Conservation (phyloP, 1,140 invertebrate genomes). For the Danaus plexippus region DNA sequence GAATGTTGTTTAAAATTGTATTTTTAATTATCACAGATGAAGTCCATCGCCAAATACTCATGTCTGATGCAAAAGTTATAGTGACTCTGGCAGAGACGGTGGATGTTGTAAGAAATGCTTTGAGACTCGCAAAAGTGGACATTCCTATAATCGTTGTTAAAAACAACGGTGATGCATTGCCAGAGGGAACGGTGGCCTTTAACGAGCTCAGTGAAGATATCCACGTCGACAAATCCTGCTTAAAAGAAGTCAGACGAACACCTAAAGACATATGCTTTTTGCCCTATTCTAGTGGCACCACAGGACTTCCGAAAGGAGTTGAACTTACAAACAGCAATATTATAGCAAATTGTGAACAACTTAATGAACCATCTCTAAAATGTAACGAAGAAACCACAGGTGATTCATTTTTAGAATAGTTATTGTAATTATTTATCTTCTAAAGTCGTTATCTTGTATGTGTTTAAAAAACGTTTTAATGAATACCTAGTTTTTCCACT, state of each 20-base stretch:
- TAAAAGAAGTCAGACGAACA: slow-evolving; percentile 60
- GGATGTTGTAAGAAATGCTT: slow-evolving; percentile 58
- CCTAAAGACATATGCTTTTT: slow-evolving; percentile 72
- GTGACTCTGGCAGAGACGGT: slow-evolving; percentile 75
- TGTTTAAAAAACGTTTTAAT: too few relatives aligned
- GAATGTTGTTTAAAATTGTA: too few relatives aligned
- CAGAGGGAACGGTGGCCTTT: slow-evolving; percentile 74
- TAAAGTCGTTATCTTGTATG: too few relatives aligned
- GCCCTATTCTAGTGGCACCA: slow-evolving; percentile 88
- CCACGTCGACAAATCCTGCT: slow-evolving; percentile 64
- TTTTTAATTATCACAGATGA: slow-evolving; percentile 76
- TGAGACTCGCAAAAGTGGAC: slow-evolving; percentile 55
- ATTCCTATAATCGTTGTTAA: slow-evolving; percentile 75
- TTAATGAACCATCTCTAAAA: slow-evolving; percentile 49
- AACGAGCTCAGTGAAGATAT: slow-evolving; percentile 71
- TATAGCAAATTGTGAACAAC: slow-evolving; percentile 71
- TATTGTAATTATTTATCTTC: neutral
- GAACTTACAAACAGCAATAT: slow-evolving; percentile 82
- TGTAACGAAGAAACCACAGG: slow-evolving; percentile 51
- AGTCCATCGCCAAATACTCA: slow-evolving; percentile 80
- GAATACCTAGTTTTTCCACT: too few relatives aligned
- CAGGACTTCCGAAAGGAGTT: slow-evolving; percentile 91
- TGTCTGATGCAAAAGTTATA: slow-evolving; percentile 77
- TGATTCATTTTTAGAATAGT: slow-evolving; percentile 20
- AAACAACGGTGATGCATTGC: slow-evolving; percentile 49